Percentiles rank a stretch among this genome's conserved stretches.
These are phyloP conservation scores for Oreohelix idahoensis DNA, from an alignment of 1,140 invertebrate genomes.

Conservation along the genomic window DNA sequence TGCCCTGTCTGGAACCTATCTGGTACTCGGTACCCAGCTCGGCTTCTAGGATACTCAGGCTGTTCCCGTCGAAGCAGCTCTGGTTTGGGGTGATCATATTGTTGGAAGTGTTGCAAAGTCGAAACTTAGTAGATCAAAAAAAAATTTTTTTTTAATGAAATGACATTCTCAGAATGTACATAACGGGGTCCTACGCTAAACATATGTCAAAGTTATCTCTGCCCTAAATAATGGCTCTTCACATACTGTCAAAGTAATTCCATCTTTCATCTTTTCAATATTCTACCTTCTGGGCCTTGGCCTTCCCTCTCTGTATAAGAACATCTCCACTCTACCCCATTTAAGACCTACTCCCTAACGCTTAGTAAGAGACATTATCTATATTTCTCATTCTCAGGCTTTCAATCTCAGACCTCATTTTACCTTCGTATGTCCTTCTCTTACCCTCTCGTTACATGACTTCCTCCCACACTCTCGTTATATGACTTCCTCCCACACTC, in stretches of 20 bases:
- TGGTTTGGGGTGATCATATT: background rate
- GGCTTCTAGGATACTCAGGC: background rate
- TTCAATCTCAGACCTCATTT: background rate
- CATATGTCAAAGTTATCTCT: too few species aligned
- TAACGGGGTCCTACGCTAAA: too few species aligned
- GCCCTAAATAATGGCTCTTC: too few species aligned
- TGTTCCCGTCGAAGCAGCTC: slow-evolving; percentile 4
- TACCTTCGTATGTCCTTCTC: background rate
- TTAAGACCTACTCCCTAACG: too few species aligned
- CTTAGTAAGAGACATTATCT: too few species aligned
- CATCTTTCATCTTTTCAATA: too few species aligned
- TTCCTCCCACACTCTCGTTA: background rate
- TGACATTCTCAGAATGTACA: too few species aligned
- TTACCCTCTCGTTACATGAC: background rate
- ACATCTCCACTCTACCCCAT: too few species aligned
- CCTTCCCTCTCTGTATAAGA: too few species aligned
- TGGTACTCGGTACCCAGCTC: background rate
- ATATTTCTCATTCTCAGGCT: background rate
- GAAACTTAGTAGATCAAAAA: background rate
- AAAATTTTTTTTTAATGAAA: too few species aligned
- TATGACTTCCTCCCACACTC: background rate
- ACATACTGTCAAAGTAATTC: too few species aligned
- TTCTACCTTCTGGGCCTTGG: too few species aligned
- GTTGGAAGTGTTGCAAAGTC: background rate
- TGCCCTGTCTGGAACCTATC: background rate